phyloP scores from a whole-genome alignment of 2,888 invertebrate genomes.

The Chymomyza procnemis region DNA sequence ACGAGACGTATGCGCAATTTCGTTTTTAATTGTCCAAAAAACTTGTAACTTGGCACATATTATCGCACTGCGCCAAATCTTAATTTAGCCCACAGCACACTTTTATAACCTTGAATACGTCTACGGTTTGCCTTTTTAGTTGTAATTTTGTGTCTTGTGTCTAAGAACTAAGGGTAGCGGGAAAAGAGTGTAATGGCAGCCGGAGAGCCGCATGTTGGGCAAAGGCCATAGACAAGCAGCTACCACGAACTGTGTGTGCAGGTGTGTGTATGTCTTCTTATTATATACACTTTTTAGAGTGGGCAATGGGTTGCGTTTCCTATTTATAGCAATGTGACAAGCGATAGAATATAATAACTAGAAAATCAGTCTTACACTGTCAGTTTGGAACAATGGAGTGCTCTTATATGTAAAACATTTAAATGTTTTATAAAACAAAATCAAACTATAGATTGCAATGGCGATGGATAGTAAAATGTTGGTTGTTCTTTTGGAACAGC shows the following conservation, averaged over 20 bases:
- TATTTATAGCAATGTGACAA: too few species aligned
- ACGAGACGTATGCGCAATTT: slow-evolving; percentile 6
- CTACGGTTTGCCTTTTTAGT: slow-evolving; percentile 5
- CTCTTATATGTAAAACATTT: too few species aligned
- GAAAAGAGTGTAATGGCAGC: neutral
- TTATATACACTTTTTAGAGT: neutral
- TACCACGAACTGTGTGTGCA: neutral
- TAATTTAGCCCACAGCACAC: slow-evolving; percentile 11
- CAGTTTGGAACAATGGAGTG: too few species aligned
- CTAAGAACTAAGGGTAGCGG: neutral
- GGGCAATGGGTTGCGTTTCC: too few species aligned
- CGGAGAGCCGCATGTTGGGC: slow-evolving; percentile 7
- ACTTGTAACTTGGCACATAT: neutral
- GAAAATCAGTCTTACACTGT: too few species aligned
- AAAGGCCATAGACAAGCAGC: slow-evolving; percentile 26
- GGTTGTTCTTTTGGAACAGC: too few species aligned
- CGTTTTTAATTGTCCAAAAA: slow-evolving; percentile 8
- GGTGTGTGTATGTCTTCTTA: neutral
- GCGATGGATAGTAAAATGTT: too few species aligned
- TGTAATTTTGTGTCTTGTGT: neutral
- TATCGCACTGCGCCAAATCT: slow-evolving; percentile 9
- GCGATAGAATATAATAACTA: too few species aligned
- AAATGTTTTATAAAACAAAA: too few species aligned
- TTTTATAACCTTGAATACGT: slow-evolving; percentile 62
- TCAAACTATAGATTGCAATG: too few species aligned